A percentile compares a stretch with the other conserved stretches of the same genome.
phyloP scores from a whole-genome alignment of 2,797 vertebrate genomes.

The Atherinosoma microstoma region DNA sequence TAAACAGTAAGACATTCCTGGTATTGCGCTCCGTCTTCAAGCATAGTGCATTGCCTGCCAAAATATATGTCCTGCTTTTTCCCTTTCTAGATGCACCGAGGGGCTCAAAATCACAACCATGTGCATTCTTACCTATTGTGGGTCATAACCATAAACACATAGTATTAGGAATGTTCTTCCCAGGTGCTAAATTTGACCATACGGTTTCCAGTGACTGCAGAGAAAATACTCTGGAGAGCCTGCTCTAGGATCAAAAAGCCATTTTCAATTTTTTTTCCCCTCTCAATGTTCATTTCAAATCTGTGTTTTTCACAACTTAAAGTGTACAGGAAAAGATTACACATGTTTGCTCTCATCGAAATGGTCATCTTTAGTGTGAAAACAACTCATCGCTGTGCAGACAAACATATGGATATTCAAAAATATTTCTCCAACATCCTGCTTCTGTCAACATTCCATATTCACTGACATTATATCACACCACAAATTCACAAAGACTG shows the following conservation, averaged over 20 bases:
- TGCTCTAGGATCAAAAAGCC: constrained; percentile 38
- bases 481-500: constrained; percentile 48
- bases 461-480: constrained; percentile 51
- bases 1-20: constrained; percentile 75
- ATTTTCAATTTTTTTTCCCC: constrained; percentile 16
- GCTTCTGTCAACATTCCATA: constrained; percentile 54
- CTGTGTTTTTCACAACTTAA: constrained; percentile 2
- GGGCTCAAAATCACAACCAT: constrained; percentile 77
- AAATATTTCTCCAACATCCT: constrained; percentile 59
- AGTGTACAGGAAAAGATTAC: constrained; percentile 16
- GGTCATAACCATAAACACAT: constrained; percentile 80
- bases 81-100: constrained; percentile 47
- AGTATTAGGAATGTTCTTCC: constrained; percentile 75
- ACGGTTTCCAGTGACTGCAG: constrained; percentile 49
- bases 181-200: constrained; percentile 75
- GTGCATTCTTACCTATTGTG: constrained; percentile 73
- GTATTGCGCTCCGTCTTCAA: constrained; percentile 58
- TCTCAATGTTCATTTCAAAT: constrained; percentile 5
- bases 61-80: constrained; percentile 58
- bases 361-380: constrained; percentile 22
- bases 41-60: constrained; percentile 51
- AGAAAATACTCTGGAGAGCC: constrained; percentile 37
- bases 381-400: constrained; percentile 26
- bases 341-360: constrained; percentile 17
- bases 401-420: constrained; percentile 52